Base-by-base conservation (phyloP, 2,888 invertebrate species). In the Sisyra nigra region DNA sequence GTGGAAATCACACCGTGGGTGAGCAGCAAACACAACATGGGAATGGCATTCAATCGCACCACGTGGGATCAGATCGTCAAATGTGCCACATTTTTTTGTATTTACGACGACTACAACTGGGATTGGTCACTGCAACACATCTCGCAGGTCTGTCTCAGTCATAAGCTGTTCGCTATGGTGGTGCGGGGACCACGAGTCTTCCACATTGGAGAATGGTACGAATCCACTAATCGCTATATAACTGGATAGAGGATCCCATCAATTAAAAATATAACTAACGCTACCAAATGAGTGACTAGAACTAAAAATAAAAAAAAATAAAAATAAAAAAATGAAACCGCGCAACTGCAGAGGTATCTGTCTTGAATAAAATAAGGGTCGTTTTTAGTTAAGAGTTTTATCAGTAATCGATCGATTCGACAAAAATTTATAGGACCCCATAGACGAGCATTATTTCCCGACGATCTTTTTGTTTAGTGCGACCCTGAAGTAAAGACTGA, bases 41-140 rank as follows among this genome's bases (percentile, higher is more conserved):
- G 96, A 0, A 94, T 98, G 79, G 92, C 87, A 0, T 85, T 97
- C 55, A 88, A 91, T 59, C 73, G 84, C 18, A 76, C 76, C 1
- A 81, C 92, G 1, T 98, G 96, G 94, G 69, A 71, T 45, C 75
- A 78, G 51, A 76, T 97, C 35, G 76, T 83, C 55, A 73, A 71
- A 19, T 84, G 93, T 57, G 78, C 84, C 6, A 69, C 80, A 19
- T 76, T 82, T 56, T 98, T 97, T 62, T 98, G 97, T 63, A 76
- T 80, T 2, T 96, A 91, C 63, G 98, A 98, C 57, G 98, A 98
- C 58, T 98, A 98, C 63, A 98, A 98, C 60, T 98, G 97, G 97
- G 97, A 98, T 57, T 98, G 97, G 85, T 93, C 94, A 1, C 65
- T 98, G 49, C 80, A 93, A 49, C 86, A 91, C 59, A 72, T 93